Conservation (phyloP, 2,888 invertebrate species). For the Phymatocera aterrima region DNA sequence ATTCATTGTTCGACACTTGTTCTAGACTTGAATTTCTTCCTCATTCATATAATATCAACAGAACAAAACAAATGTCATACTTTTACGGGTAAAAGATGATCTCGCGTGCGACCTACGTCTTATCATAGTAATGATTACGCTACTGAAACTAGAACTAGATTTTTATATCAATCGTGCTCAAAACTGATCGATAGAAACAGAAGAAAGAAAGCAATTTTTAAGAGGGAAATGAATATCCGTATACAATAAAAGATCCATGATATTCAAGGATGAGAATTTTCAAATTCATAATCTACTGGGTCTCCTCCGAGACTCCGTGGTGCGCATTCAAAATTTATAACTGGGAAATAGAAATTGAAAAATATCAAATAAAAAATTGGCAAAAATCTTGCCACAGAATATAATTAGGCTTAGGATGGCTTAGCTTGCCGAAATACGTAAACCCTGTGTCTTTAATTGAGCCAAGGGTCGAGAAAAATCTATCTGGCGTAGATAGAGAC, state of each 20-base stretch:
- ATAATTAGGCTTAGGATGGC: constrained; percentile 26
- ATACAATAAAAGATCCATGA: neutral
- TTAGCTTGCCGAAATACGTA: constrained; percentile 38
- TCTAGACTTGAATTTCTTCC: no score
- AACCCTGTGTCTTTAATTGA: constrained; percentile 29
- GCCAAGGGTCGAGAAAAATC: neutral
- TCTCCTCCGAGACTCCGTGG: neutral
- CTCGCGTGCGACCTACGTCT: no score
- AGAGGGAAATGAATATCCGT: neutral
- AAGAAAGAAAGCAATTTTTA: no score
- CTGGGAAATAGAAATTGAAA: neutral
- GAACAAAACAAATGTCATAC: no score
- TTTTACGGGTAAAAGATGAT: no score
- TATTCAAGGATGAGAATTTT: neutral
- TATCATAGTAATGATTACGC: no score
- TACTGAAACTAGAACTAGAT: no score
- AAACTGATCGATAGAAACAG: no score
- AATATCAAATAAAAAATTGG: neutral
- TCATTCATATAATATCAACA: no score
- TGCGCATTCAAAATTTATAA: neutral
- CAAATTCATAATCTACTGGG: neutral
- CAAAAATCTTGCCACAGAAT: neutral
- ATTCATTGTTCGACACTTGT: neutral
- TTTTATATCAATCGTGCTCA: no score
- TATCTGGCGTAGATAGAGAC: neutral